These are phyloP conservation scores for Hirundichthys speculiger DNA, from an alignment of 2,113 vertebrate species.

Conservation along the genomic window DNA sequence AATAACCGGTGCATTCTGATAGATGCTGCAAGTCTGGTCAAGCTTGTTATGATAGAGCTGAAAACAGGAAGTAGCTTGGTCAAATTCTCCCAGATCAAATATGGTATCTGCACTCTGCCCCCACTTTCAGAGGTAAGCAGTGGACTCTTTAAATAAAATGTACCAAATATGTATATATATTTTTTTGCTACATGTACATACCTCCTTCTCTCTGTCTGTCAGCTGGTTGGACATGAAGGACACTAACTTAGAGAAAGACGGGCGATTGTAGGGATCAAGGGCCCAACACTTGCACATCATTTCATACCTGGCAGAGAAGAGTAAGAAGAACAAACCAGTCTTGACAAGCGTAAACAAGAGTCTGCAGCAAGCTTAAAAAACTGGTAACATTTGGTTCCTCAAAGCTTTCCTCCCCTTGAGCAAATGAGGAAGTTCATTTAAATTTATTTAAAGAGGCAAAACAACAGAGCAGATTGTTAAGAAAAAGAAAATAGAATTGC, in stretches of 20 bases:
- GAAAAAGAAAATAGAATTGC: background rate
- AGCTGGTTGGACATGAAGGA: constrained; percentile 86
- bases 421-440: no score
- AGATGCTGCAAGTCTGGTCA: constrained; percentile 40
- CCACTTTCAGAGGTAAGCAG: background rate
- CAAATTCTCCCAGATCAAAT: background rate
- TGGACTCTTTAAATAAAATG: no score
- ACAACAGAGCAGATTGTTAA: no score
- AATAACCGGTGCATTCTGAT: constrained; percentile 50
- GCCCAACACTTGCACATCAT: constrained; percentile 92
- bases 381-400: no score
- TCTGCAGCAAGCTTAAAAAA: no score
- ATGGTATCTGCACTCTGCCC: no score
- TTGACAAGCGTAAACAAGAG: no score
- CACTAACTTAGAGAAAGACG: constrained; percentile 87
- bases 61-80: background rate
- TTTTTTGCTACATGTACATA: no score
- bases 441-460: no score
- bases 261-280: constrained; percentile 85
- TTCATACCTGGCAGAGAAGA: constrained; percentile 81
- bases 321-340: background rate
- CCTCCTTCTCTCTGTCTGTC: constrained; percentile 84
- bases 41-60: constrained; percentile 76
- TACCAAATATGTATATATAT: no score
- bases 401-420: no score